These are phyloP conservation scores for Chrysocyon brachyurus DNA, from an alignment of 2,797 vertebrate species.

Conservation along the genomic window DNA sequence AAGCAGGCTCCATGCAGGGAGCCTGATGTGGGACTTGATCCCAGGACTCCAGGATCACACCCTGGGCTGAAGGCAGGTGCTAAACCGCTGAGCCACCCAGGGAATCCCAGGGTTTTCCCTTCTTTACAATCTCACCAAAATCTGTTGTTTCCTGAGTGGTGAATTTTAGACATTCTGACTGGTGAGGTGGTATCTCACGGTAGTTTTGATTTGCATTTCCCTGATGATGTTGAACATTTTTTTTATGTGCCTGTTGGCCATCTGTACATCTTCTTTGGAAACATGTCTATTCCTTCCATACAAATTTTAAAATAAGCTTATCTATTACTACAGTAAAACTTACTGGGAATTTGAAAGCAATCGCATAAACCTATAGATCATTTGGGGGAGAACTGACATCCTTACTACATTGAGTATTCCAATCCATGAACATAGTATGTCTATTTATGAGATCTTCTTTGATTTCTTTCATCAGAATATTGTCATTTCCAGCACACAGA, in stretches of 20 bases:
- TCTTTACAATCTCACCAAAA: not conserved
- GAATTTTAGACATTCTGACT: not conserved
- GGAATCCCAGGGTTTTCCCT: not conserved
- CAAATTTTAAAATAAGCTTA: not conserved
- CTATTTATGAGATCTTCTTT: not conserved
- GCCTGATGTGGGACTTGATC: too few species aligned
- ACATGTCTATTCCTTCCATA: not conserved
- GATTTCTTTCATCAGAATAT: not conserved
- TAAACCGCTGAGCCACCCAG: too few species aligned
- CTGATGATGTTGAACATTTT: not conserved
- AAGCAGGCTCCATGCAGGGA: too few species aligned
- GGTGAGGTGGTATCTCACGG: not conserved
- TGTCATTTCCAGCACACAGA: not conserved
- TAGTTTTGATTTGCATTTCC: not conserved
- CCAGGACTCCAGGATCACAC: too few species aligned
- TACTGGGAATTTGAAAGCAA: not conserved
- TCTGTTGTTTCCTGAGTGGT: not conserved
- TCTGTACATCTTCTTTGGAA: not conserved
- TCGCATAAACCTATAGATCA: not conserved
- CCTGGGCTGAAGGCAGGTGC: too few species aligned
- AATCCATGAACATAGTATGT: not conserved
- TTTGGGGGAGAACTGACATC: accelerated
- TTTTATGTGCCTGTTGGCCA: not conserved
- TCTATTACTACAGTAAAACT: not conserved
- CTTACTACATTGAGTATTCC: not conserved